Evolutionary conservation across 1,140 invertebrate genomes (phyloP).

Genomic region (Leptinotarsa undecemlineata): DNA sequence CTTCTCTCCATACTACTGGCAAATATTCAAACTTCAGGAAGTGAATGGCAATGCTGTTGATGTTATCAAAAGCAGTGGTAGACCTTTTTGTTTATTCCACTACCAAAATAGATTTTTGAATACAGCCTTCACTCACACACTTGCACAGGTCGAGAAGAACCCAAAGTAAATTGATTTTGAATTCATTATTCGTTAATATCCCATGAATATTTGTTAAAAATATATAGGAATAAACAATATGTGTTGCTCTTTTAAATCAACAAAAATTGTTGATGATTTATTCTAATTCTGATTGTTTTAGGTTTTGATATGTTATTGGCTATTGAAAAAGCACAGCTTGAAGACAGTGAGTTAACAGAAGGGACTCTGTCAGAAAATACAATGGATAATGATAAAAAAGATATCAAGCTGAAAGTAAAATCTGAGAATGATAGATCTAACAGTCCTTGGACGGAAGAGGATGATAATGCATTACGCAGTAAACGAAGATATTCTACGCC

Average conservation of each 20-base stretch:
- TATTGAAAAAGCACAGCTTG: slow-evolving; percentile 52
- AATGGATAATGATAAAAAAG: slow-evolving; percentile 47
- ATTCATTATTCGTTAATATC: too few species aligned
- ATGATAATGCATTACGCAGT: slow-evolving; percentile 52
- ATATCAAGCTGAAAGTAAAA: slow-evolving; percentile 40
- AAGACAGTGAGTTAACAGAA: slow-evolving; percentile 48
- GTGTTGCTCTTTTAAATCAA: too few species aligned
- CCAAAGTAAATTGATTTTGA: too few species aligned
- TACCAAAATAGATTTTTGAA: too few species aligned
- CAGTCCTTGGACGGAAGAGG: slow-evolving; percentile 61
- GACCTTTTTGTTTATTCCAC: too few species aligned
- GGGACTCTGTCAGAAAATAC: slow-evolving; percentile 45
- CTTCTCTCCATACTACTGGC: neutral
- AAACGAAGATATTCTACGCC: slow-evolving; percentile 57
- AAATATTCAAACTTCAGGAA: too few species aligned
- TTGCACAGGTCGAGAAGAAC: too few species aligned
- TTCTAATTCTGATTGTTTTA: slow-evolving; percentile 4
- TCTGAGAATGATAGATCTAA: slow-evolving; percentile 55
- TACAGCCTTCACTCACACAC: too few species aligned
- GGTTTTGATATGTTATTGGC: slow-evolving; percentile 52
- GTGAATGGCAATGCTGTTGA: too few species aligned
- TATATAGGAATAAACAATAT: too few species aligned
- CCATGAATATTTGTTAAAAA: too few species aligned
- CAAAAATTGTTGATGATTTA: neutral
- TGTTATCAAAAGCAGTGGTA: too few species aligned